phyloP scores from a whole-genome alignment of 2,888 invertebrate genomes.

The Anaspis maculata region DNA sequence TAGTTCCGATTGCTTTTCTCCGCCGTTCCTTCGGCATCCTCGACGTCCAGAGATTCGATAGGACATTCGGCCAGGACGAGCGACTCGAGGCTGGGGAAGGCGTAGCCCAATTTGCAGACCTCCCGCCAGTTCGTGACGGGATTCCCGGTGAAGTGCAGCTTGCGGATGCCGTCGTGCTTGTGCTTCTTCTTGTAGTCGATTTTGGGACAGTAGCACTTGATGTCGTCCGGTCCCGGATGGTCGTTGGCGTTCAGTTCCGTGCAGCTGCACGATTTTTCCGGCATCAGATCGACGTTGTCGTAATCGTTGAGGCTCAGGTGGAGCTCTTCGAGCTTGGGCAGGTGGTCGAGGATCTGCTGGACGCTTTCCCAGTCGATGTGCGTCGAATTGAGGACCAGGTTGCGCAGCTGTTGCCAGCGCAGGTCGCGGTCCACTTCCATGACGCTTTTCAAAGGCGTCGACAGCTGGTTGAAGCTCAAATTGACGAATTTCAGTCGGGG shows the following conservation, averaged over 20 bases:
- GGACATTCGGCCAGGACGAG: slow-evolving; percentile 83
- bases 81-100: slow-evolving; percentile 79
- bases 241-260: slow-evolving; percentile 15
- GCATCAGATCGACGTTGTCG: slow-evolving; percentile 61
- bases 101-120: slow-evolving; percentile 72
- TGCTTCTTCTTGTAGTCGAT: slow-evolving; percentile 29
- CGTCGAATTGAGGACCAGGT: slow-evolving; percentile 82
- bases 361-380: slow-evolving; percentile 79
- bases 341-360: slow-evolving; percentile 62
- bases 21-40: slow-evolving; percentile 17
- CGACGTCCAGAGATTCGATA: slow-evolving; percentile 48
- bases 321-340: slow-evolving; percentile 79
- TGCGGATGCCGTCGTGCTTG: slow-evolving; percentile 60
- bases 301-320: slow-evolving; percentile 90
- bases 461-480: slow-evolving; percentile 79
- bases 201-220: slow-evolving; percentile 21
- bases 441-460: slow-evolving; percentile 54
- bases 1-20: slow-evolving; percentile 22
- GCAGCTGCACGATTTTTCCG: slow-evolving; percentile 25
- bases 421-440: slow-evolving; percentile 31
- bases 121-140: slow-evolving; percentile 78
- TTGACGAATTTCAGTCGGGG: slow-evolving; percentile 87
- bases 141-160: slow-evolving; percentile 82
- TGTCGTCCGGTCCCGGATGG: slow-evolving; percentile 15
- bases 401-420: slow-evolving; percentile 56